phyloP scores from a whole-genome alignment of 2,797 vertebrate genomes.

The Mus caroli region DNA sequence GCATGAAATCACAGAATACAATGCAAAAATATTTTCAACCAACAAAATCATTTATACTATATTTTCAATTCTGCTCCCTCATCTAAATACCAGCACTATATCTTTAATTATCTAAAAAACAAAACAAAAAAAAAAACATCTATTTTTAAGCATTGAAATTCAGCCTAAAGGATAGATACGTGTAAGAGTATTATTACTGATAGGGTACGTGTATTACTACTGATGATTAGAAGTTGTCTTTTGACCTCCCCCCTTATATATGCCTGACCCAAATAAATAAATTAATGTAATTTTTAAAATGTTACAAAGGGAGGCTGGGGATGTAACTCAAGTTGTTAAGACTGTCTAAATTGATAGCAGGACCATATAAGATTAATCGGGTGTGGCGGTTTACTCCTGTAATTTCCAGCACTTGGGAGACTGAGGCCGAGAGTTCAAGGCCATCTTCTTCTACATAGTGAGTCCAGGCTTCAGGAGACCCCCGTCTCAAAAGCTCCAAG shows the following conservation, averaged over 20 bases:
- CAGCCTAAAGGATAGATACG: too few relatives aligned
- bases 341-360: background rate
- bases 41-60: conserved; percentile 7
- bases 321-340: background rate
- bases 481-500: background rate
- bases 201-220: too few relatives aligned
- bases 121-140: background rate
- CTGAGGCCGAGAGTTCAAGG: background rate
- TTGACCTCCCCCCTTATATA: background rate
- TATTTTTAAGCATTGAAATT: background rate
- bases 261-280: background rate
- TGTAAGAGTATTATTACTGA: too few relatives aligned
- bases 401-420: background rate
- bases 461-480: background rate
- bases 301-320: background rate
- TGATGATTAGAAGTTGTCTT: background rate
- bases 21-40: background rate
- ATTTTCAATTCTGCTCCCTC: conserved; percentile 28
- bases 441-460: background rate
- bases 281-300: background rate
- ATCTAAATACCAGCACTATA: background rate
- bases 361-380: background rate
- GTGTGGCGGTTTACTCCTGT: background rate
- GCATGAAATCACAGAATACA: conserved; percentile 21
- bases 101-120: background rate